phyloP scores from a whole-genome alignment of 2,113 vertebrate species.

The Ceyx cyanopectus region DNA sequence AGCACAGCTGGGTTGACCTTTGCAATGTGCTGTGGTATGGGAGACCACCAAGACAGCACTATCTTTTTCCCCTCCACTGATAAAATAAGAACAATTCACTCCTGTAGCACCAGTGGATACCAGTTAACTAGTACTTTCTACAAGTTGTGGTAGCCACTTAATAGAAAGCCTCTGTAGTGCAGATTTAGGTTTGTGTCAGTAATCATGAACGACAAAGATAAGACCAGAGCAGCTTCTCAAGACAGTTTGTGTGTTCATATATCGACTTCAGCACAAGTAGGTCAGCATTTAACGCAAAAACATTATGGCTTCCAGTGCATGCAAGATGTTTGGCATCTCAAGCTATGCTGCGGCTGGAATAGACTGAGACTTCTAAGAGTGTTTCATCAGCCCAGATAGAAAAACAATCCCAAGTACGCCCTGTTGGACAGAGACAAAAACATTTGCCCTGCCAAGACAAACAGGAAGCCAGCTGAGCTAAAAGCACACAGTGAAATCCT shows the following conservation, averaged over 20 bases:
- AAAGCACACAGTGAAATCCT: not conserved
- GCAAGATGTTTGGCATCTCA: not conserved
- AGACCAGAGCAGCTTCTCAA: not conserved
- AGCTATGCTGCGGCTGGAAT: not conserved
- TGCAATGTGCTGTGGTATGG: not conserved
- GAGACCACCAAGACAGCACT: not conserved
- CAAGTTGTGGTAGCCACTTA: not conserved
- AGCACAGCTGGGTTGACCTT: not conserved
- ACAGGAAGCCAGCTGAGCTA: not conserved
- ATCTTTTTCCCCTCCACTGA: not conserved
- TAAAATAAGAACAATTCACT: not conserved
- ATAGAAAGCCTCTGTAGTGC: not conserved
- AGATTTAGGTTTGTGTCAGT: not conserved
- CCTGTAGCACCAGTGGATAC: not conserved
- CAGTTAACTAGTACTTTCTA: not conserved
- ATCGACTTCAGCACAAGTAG: not conserved
- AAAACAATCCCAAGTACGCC: not conserved
- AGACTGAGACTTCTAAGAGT: not conserved
- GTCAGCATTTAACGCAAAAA: not conserved
- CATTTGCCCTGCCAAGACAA: slow-evolving; percentile 5
- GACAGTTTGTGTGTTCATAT: not conserved
- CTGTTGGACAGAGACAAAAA: slow-evolving; percentile 1
- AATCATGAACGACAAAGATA: not conserved
- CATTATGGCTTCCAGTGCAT: not conserved
- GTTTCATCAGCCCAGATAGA: not conserved